A percentile compares a stretch with the other conserved stretches of the same genome.
phyloP scores from a whole-genome alignment of 2,113 vertebrate species.

The Phalacrocorax pelagicus region DNA sequence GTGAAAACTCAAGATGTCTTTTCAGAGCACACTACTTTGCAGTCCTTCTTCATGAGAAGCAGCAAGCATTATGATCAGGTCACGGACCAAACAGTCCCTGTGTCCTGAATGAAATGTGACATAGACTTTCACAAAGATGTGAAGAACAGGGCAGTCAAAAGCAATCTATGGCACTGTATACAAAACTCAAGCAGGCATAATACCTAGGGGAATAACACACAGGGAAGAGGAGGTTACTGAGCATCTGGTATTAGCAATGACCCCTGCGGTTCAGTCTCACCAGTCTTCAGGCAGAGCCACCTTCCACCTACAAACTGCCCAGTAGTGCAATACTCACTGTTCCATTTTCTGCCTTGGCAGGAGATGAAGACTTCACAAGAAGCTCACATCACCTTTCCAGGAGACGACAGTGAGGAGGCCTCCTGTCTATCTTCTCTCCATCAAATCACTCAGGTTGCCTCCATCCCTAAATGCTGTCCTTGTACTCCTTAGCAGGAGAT shows the following conservation, averaged over 20 bases:
- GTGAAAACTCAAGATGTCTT: neutral
- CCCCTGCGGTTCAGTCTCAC: neutral
- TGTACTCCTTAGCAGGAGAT: neutral
- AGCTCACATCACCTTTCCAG: neutral
- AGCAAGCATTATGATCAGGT: neutral
- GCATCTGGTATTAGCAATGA: neutral
- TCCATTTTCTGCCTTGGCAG: neutral
- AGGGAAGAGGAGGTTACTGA: neutral
- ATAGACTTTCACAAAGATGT: neutral
- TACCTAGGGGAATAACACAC: neutral
- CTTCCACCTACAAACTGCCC: neutral
- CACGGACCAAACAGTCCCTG: neutral
- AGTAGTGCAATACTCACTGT: neutral
- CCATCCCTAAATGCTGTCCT: neutral
- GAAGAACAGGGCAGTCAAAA: neutral
- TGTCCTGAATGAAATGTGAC: neutral
- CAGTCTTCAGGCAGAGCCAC: neutral
- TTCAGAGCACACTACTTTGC: neutral
- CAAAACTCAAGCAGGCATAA: neutral
- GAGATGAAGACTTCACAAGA: neutral
- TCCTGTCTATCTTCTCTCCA: neutral
- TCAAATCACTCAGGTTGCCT: neutral
- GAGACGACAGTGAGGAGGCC: neutral
- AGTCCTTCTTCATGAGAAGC: neutral
- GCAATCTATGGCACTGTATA: neutral